A percentile compares a stretch with the other conserved stretches of the same genome.
Evolutionary conservation across 2,797 vertebrate genomes (phyloP).

Genomic region (Galago senegalensis): DNA sequence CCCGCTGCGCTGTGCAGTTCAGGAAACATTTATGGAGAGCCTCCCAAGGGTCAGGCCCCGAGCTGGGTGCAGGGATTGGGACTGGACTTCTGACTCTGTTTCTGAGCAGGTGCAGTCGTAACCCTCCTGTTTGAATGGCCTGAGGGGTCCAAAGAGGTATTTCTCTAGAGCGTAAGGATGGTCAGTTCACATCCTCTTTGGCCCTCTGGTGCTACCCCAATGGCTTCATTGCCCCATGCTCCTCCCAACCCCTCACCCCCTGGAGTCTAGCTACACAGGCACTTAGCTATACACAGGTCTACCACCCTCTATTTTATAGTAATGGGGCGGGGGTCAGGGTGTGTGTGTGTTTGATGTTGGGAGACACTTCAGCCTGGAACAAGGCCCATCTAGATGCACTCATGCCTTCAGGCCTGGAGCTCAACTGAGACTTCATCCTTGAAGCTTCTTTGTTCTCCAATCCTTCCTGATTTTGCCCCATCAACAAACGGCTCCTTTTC

Average conservation of each 20-base stretch:
- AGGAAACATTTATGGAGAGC: slow-evolving; percentile 51
- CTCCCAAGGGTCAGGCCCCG: not conserved
- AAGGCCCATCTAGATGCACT: not conserved
- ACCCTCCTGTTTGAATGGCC: not conserved
- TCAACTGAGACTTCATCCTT: not conserved
- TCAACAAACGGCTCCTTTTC: too few relatives aligned
- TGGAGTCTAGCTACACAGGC: not conserved
- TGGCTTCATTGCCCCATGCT: too few relatives aligned
- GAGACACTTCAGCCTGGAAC: not conserved
- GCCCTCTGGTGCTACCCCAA: not conserved
- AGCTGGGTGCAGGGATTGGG: not conserved
- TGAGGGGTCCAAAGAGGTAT: not conserved
- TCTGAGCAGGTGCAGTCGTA: not conserved
- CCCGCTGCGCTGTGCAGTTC: rapidly evolving
- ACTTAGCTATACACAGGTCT: too few relatives aligned
- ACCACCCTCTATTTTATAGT: not conserved
- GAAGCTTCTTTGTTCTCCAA: not conserved
- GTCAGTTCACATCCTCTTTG: not conserved
- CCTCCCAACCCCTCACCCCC: rapidly evolving
- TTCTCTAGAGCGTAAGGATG: not conserved
- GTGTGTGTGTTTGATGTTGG: too few relatives aligned
- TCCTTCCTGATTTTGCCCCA: not conserved
- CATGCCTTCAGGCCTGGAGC: not conserved
- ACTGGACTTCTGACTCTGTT: not conserved
- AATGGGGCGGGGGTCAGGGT: too few relatives aligned